Conservation (phyloP, 2,797 vertebrate genomes). For the Tokudaia tokunoshimensis region DNA sequence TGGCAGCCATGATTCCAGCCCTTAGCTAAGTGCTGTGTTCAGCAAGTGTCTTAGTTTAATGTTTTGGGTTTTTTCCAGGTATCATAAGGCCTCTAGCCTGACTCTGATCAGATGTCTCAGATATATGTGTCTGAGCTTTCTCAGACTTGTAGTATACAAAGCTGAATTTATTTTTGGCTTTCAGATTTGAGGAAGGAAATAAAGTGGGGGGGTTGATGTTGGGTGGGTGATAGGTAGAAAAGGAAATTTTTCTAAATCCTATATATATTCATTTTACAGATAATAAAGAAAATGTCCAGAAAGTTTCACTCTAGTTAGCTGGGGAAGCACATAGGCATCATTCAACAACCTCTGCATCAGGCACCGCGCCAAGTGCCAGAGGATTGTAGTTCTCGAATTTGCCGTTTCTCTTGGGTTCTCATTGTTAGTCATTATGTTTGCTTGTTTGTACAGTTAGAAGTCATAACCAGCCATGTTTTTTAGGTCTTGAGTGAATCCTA, state of each 20-base stretch:
- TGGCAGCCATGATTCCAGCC: neutral
- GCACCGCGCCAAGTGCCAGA: neutral
- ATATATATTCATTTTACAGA: neutral
- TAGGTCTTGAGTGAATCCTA: conserved; percentile 7
- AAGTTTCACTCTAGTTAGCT: neutral
- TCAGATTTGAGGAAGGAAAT: neutral
- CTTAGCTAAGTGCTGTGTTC: neutral
- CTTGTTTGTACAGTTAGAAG: conserved; percentile 20
- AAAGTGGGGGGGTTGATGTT: neutral
- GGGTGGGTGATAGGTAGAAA: neutral
- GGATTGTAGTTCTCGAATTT: neutral
- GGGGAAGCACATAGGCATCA: neutral
- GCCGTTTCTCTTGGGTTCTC: neutral
- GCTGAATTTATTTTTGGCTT: neutral
- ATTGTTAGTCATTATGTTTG: neutral
- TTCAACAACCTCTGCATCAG: neutral
- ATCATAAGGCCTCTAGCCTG: neutral
- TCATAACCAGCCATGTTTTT: conserved; percentile 30
- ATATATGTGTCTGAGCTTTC: neutral
- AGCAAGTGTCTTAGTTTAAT: neutral
- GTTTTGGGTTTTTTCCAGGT: neutral
- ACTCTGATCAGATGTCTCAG: neutral
- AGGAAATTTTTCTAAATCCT: neutral
- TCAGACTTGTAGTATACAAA: neutral
- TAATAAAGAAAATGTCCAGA: neutral